Evolutionary conservation across 1,140 invertebrate species (phyloP).

Genomic region (Zaprionus tsacasi): DNA sequence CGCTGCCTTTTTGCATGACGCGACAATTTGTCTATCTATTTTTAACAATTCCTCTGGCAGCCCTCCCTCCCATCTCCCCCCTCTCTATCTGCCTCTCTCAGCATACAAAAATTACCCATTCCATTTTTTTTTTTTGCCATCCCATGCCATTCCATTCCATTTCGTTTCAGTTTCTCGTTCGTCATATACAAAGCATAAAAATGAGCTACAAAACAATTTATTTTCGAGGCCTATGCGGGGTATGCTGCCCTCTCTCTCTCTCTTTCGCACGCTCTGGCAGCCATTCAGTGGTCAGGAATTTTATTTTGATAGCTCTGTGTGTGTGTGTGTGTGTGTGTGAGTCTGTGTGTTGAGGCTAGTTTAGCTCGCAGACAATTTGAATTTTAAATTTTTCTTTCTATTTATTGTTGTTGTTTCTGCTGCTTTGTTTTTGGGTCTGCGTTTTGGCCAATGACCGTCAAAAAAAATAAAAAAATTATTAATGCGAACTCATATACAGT

Average conservation of each 20-base stretch:
- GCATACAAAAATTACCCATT: slow-evolving; percentile 37
- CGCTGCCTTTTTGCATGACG: slow-evolving; percentile 59
- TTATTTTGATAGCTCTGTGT: slow-evolving; percentile 67
- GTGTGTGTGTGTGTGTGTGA: too few relatives aligned
- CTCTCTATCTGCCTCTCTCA: background rate
- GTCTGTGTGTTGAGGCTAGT: slow-evolving; percentile 28
- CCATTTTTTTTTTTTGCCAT: slow-evolving; percentile 3
- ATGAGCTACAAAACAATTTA: slow-evolving; percentile 27
- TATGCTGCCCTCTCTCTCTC: slow-evolving; percentile 10
- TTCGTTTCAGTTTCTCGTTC: slow-evolving; percentile 27
- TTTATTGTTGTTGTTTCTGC: slow-evolving; percentile 27
- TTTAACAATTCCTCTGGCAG: slow-evolving; percentile 45
- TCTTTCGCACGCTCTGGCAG: slow-evolving; percentile 34
- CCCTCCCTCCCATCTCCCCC: background rate
- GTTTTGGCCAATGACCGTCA: slow-evolving; percentile 56
- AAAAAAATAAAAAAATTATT: slow-evolving; percentile 30
- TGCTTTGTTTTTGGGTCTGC: slow-evolving; percentile 16
- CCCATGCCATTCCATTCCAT: slow-evolving; percentile 25
- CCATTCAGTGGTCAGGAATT: slow-evolving; percentile 72
- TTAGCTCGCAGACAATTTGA: slow-evolving; percentile 60
- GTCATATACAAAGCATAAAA: slow-evolving; percentile 33
- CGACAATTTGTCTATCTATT: slow-evolving; percentile 80
- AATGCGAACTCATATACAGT: slow-evolving; percentile 41
- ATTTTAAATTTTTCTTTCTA: slow-evolving; percentile 61
- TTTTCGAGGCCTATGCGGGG: slow-evolving; percentile 67